Evolutionary conservation across 2,797 vertebrate species (phyloP).

Genomic region (Eospalax fontanierii): DNA sequence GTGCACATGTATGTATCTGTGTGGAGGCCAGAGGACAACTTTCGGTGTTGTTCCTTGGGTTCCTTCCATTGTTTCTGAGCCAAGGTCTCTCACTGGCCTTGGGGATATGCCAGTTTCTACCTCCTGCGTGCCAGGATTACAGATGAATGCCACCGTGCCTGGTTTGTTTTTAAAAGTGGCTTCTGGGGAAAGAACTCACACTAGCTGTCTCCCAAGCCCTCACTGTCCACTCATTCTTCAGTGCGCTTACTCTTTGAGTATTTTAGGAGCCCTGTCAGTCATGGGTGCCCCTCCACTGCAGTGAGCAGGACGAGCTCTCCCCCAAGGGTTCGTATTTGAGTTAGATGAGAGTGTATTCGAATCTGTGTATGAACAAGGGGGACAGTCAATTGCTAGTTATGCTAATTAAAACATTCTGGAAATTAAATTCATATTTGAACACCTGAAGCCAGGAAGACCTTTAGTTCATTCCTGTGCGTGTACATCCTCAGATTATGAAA

Average conservation of each 20-base stretch:
- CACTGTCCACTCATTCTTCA: background rate
- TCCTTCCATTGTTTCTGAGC: background rate
- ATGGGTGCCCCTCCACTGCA: rapidly evolving
- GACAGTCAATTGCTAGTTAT: background rate
- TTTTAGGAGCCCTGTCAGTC: background rate
- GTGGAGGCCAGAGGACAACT: background rate
- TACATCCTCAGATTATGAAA: background rate
- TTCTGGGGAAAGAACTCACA: background rate
- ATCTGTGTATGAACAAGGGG: background rate
- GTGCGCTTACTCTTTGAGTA: background rate
- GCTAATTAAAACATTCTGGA: background rate
- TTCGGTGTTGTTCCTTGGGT: background rate
- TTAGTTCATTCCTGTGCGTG: slow-evolving; percentile 6
- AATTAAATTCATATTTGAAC: background rate
- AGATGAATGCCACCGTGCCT: background rate
- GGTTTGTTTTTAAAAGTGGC: background rate
- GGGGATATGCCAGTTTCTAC: background rate
- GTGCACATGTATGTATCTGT: background rate
- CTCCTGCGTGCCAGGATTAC: no score
- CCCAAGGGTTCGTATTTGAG: background rate
- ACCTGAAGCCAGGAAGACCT: background rate
- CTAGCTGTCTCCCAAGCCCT: background rate
- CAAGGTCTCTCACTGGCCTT: background rate
- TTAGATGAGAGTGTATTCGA: background rate
- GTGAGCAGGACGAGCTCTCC: background rate